Conservation (phyloP, 2,113 vertebrate species). For the Phycodurus eques region DNA sequence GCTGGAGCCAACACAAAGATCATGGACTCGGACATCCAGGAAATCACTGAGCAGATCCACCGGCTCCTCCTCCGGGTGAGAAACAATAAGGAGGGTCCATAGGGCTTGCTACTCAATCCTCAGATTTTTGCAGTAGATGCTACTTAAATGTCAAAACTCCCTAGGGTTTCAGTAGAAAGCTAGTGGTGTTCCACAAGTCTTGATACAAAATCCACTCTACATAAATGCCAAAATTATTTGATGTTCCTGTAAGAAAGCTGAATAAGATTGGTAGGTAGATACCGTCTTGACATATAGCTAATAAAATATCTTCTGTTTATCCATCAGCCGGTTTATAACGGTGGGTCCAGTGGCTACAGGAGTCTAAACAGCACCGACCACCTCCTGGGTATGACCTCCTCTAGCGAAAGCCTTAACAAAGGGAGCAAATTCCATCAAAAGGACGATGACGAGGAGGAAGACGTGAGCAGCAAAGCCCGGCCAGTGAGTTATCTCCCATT, state of each 20-base stretch:
- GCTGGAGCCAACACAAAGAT: slow-evolving; percentile 72
- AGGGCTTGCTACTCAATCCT: background rate
- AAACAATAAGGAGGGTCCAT: background rate
- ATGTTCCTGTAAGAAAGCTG: background rate
- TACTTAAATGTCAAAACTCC: background rate
- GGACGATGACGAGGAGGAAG: slow-evolving; percentile 60
- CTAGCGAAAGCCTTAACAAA: slow-evolving; percentile 82
- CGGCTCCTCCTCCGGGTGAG: slow-evolving; percentile 86
- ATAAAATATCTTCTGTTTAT: background rate
- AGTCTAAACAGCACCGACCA: slow-evolving; percentile 87
- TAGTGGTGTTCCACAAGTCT: background rate
- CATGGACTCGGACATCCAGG: slow-evolving; percentile 79
- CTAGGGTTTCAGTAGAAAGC: background rate
- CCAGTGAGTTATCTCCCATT: slow-evolving; percentile 71
- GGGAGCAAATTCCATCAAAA: slow-evolving; percentile 26
- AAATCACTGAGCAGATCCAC: slow-evolving; percentile 91
- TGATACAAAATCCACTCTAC: background rate
- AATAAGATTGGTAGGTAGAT: background rate
- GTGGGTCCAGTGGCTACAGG: slow-evolving; percentile 85
- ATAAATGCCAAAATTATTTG: background rate
- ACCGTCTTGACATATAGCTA: too few species aligned
- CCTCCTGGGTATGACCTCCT: slow-evolving; percentile 84
- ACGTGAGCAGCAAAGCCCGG: slow-evolving; percentile 66
- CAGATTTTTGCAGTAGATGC: background rate
- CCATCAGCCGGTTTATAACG: slow-evolving; percentile 86